Evolutionary conservation across 1,140 invertebrate genomes (phyloP).

Genomic region (Brachionus manjavacas): DNA sequence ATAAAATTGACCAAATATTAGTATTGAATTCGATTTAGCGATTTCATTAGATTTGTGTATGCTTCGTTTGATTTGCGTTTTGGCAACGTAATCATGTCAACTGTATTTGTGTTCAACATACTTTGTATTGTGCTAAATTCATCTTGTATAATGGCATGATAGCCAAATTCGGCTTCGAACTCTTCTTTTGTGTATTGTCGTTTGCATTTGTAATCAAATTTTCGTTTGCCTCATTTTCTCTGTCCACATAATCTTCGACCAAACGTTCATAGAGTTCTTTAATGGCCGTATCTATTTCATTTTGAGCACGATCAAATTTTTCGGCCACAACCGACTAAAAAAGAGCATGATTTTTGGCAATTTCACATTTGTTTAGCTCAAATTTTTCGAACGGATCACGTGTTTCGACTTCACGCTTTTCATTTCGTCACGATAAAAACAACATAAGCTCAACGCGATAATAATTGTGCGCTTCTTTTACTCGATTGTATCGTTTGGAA

Average conservation of each 20-base stretch:
- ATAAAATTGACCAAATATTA: no score
- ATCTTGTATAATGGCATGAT: no score
- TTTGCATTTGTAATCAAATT: no score
- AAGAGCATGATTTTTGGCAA: neutral
- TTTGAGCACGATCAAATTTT: neutral
- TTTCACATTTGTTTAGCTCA: neutral
- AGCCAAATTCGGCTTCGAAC: no score
- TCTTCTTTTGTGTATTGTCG: neutral
- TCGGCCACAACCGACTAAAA: neutral
- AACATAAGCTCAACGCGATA: conserved; percentile 1
- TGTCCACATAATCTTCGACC: no score
- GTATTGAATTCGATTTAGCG: no score
- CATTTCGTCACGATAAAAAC: neutral
- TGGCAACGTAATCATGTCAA: no score
- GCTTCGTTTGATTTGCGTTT: no score
- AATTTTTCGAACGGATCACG: neutral
- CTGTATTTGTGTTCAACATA: neutral
- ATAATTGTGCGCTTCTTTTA: neutral
- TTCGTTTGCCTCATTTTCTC: no score
- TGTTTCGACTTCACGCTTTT: neutral
- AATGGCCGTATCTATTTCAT: neutral
- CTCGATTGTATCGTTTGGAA: neutral
- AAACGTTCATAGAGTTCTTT: neutral
- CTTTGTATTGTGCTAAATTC: no score
- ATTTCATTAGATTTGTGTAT: no score